These are phyloP conservation scores for Drosophila formosana DNA, from an alignment of 2,888 invertebrate species.

Conservation along the genomic window DNA sequence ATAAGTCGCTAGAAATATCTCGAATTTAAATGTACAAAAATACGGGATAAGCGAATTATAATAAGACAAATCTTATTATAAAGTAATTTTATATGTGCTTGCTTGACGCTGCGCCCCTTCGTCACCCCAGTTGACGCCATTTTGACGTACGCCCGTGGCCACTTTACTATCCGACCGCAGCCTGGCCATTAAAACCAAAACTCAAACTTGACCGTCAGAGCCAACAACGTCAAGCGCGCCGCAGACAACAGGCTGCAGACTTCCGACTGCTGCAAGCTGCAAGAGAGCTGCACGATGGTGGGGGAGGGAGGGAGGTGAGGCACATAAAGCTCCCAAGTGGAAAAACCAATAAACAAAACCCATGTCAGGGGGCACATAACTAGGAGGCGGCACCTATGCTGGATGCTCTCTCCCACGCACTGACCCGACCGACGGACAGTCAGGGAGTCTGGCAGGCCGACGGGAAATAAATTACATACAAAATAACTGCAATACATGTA, in stretches of 20 bases:
- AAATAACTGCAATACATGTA: slow-evolving; percentile 79
- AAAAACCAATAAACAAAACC: slow-evolving; percentile 74
- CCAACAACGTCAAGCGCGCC: slow-evolving; percentile 40
- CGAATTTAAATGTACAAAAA: background rate
- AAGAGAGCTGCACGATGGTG: background rate
- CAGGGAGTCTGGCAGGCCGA: slow-evolving; percentile 32
- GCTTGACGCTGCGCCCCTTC: background rate
- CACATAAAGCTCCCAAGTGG: slow-evolving; percentile 59
- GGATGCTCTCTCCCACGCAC: slow-evolving; percentile 50
- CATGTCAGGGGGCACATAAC: background rate
- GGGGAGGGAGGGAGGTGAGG: slow-evolving; percentile 4
- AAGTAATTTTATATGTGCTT: background rate
- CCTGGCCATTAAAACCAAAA: slow-evolving; percentile 57
- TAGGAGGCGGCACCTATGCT: slow-evolving; percentile 16
- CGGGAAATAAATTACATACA: slow-evolving; percentile 77
- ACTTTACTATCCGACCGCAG: slow-evolving; percentile 40
- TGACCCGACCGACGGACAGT: slow-evolving; percentile 11
- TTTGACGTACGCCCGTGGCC: slow-evolving; percentile 41
- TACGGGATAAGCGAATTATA: background rate
- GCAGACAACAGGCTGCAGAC: slow-evolving; percentile 22
- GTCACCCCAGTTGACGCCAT: slow-evolving; percentile 28
- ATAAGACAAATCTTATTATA: slow-evolving; percentile 1
- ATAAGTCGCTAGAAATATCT: too few relatives aligned
- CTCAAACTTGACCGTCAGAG: slow-evolving; percentile 57
- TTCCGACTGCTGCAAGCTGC: slow-evolving; percentile 9